phyloP scores from a whole-genome alignment of 2,113 vertebrate genomes.

The Ranitomeya imitator region DNA sequence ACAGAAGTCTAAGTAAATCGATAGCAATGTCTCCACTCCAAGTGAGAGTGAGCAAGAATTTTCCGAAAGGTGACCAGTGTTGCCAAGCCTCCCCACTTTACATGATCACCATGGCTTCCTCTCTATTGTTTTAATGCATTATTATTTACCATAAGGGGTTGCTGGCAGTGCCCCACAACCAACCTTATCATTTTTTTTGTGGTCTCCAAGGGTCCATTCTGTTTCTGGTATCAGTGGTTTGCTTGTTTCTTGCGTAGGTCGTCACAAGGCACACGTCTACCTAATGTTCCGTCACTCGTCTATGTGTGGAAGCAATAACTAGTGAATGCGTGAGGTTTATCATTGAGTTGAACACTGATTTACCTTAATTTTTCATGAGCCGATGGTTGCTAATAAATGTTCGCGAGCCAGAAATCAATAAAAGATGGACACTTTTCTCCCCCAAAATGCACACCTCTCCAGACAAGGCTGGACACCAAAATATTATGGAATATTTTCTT shows the following conservation, averaged over 20 bases:
- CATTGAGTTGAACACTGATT: conserved; percentile 33
- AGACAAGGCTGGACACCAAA: neutral
- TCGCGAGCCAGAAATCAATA: conserved; percentile 4
- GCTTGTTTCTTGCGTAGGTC: conserved; percentile 47
- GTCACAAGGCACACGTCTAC: conserved; percentile 30
- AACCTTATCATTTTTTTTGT: conserved; percentile 6
- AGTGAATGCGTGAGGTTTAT: conserved; percentile 40
- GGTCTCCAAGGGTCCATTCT: conserved; percentile 44
- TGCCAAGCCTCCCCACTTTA: conserved; percentile 46
- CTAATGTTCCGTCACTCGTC: conserved; percentile 49
- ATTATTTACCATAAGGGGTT: conserved; percentile 42
- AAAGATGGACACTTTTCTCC: neutral
- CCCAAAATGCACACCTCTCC: neutral
- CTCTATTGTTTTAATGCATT: conserved; percentile 49
- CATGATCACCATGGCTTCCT: conserved; percentile 44
- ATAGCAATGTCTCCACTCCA: conserved; percentile 52
- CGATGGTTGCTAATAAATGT: conserved; percentile 1
- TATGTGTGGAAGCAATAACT: conserved; percentile 58
- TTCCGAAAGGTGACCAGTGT: conserved; percentile 45
- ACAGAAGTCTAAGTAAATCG: conserved; percentile 42
- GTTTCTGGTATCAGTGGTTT: conserved; percentile 56
- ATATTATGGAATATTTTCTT: neutral
- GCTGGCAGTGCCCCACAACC: conserved; percentile 18
- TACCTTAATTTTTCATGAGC: conserved; percentile 20
- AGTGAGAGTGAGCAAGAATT: conserved; percentile 24